A percentile compares a stretch with the other conserved stretches of the same genome.
Evolutionary conservation across 2,113 vertebrate genomes (phyloP).

Genomic region (Neotoma lepida): DNA sequence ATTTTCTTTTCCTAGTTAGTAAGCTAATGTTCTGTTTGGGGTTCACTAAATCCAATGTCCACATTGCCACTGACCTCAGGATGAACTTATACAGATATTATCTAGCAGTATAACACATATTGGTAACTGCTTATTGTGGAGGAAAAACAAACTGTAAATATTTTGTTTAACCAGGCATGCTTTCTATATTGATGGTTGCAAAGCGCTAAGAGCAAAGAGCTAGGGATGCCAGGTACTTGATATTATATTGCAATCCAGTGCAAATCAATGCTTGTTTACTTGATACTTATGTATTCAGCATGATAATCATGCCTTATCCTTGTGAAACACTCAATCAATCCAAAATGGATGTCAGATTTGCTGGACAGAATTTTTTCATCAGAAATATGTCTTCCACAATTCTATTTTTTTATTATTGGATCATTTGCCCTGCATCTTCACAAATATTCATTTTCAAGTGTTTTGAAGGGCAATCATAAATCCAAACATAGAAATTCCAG

Average conservation of each 20-base stretch:
- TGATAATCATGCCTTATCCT: neutral
- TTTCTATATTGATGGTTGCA: constrained; percentile 27
- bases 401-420: neutral
- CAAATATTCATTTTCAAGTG: neutral
- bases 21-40: neutral
- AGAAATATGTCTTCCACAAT: neutral
- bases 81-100: neutral
- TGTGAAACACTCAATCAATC: neutral
- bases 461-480: neutral
- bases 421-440: neutral
- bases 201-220: constrained; percentile 9
- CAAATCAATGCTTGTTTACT: constrained; percentile 1
- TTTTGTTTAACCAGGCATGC: neutral
- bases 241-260: neutral
- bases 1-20: neutral
- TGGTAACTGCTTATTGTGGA: neutral
- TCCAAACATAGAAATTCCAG: neutral
- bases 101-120: neutral
- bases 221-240: neutral
- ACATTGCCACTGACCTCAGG: constrained; percentile 11
- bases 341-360: neutral
- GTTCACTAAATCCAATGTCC: neutral
- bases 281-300: neutral
- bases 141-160: constrained; percentile 24
- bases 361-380: constrained; percentile 1